These are phyloP conservation scores for Callaeas wilsoni DNA, from an alignment of 2,113 vertebrate species.

Conservation along the genomic window DNA sequence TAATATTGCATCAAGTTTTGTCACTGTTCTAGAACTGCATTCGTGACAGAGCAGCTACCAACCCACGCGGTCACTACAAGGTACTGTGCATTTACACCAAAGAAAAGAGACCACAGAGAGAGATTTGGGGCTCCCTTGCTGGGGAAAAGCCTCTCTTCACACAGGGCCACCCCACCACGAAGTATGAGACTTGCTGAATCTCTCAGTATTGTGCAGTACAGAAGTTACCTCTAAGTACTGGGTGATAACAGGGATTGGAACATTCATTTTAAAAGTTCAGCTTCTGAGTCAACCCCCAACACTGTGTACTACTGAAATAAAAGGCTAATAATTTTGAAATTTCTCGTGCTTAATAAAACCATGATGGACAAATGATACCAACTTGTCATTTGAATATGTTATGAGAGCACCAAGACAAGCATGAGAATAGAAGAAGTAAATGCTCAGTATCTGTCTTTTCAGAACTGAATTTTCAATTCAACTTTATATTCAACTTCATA, in stretches of 20 bases:
- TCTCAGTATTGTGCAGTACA: neutral
- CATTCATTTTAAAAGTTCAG: neutral
- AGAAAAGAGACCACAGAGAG: neutral
- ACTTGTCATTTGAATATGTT: neutral
- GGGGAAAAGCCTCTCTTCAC: neutral
- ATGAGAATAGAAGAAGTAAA: neutral
- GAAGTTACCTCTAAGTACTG: neutral
- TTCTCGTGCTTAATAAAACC: neutral
- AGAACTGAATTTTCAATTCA: neutral
- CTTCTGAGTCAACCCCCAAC: neutral
- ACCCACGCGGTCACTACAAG: neutral
- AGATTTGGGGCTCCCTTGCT: neutral
- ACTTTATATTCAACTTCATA: neutral
- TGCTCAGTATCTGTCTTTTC: neutral
- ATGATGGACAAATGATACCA: neutral
- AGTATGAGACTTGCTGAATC: neutral
- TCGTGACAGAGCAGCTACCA: neutral
- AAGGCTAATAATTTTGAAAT: neutral
- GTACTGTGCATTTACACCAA: neutral
- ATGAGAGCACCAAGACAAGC: neutral
- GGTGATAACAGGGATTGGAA: neutral
- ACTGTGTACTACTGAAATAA: neutral
- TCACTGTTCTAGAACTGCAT: neutral
- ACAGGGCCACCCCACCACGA: neutral
- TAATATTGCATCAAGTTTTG: neutral